Conservation (phyloP, 2,797 vertebrate species). For the Austrolebias charrua region DNA sequence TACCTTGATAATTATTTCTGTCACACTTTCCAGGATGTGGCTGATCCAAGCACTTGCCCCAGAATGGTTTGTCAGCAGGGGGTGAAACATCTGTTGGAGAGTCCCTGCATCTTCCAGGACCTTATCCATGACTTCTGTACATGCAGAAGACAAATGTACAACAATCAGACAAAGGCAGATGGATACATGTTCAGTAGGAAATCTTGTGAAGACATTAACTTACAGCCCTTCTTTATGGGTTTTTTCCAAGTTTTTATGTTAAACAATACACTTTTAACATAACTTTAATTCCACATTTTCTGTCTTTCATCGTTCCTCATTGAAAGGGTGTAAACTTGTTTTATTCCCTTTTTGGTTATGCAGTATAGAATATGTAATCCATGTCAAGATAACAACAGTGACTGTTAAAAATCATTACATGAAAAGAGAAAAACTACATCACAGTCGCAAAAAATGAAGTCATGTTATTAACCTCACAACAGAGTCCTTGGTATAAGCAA, state of each 20-base stretch:
- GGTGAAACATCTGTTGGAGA: conserved; percentile 41
- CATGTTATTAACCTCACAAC: neutral
- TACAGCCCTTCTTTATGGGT: neutral
- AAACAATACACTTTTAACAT: neutral
- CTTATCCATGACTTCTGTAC: conserved; percentile 62
- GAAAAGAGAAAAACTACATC: neutral
- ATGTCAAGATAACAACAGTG: conserved; percentile 7
- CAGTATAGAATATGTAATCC: neutral
- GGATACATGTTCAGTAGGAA: neutral
- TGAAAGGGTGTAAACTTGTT: conserved; percentile 44
- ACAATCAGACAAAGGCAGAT: neutral
- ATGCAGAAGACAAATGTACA: neutral
- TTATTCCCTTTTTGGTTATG: conserved; percentile 16
- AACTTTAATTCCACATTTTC: neutral
- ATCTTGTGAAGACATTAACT: too few relatives aligned
- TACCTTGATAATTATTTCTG: conserved; percentile 63
- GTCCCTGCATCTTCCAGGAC: conserved; percentile 50
- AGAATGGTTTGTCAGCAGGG: conserved; percentile 61
- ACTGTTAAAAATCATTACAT: neutral
- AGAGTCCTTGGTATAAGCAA: neutral
- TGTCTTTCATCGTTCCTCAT: conserved; percentile 27
- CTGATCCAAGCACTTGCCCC: conserved; percentile 45
- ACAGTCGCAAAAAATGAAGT: neutral
- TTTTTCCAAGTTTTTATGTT: conserved; percentile 3
- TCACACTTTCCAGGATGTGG: conserved; percentile 45